phyloP scores from a whole-genome alignment of 1,140 invertebrate species.

The Drosophila jambulina region DNA sequence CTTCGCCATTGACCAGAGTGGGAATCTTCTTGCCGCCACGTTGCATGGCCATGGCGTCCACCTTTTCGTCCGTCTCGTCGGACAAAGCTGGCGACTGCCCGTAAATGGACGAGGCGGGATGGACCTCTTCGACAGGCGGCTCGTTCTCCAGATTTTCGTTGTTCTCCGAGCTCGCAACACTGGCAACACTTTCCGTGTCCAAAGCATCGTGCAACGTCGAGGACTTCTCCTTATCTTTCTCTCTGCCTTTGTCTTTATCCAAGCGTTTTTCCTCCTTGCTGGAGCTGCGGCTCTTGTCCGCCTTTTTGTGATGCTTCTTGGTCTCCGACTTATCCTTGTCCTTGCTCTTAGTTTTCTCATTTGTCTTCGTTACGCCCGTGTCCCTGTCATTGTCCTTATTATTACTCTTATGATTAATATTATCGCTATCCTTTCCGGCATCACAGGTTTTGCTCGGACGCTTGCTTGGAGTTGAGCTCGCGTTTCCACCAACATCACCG shows the following conservation, averaged over 20 bases:
- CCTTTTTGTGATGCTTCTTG: conserved; percentile 5
- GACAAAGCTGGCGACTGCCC: background rate
- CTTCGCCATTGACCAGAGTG: background rate
- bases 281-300: background rate
- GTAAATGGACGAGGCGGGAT: background rate
- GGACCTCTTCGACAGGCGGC: conserved; percentile 14
- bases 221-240: conserved; percentile 1
- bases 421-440: conserved; percentile 9
- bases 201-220: background rate
- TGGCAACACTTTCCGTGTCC: background rate
- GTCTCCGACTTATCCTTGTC: conserved; percentile 15
- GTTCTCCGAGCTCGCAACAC: background rate
- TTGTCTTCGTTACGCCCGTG: background rate
- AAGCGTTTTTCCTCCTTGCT: conserved; percentile 11
- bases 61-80: background rate
- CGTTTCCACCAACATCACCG: background rate
- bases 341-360: background rate
- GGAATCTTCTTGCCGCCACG: background rate
- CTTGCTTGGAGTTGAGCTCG: background rate
- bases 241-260: background rate
- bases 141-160: conserved; percentile 63
- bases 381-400: conserved; percentile 7
- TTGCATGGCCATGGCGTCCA: background rate
- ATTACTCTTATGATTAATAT: conserved; percentile 2
- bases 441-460: conserved; percentile 20